Evolutionary conservation across 2,888 invertebrate species (phyloP).

Genomic region (Chrysolina oricalcia): DNA sequence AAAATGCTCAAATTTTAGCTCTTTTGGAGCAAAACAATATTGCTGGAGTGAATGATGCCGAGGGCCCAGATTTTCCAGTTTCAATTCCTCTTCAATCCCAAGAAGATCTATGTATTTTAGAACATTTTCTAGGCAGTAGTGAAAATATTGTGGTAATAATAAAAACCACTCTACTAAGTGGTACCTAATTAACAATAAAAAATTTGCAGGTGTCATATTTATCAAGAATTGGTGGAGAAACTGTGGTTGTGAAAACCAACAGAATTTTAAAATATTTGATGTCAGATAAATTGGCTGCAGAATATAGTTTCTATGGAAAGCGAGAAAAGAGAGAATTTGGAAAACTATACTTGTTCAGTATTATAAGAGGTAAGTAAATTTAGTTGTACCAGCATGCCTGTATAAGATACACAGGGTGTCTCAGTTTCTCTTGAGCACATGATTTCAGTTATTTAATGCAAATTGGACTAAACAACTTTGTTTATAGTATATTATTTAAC

Average conservation of each 20-base stretch:
- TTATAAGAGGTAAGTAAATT: constrained; percentile 30
- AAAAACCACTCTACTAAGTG: not conserved
- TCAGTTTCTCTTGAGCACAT: not conserved
- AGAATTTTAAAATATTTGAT: constrained; percentile 33
- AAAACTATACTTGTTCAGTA: constrained; percentile 24
- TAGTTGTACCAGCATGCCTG: not conserved
- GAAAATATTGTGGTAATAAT: constrained; percentile 35
- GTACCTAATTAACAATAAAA: constrained; percentile 10
- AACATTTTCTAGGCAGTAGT: constrained; percentile 28
- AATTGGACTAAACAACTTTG: too few relatives aligned
- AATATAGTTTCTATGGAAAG: constrained; percentile 39
- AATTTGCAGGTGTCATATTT: constrained; percentile 34
- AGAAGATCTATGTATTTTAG: constrained; percentile 29
- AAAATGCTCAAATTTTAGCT: constrained; percentile 22
- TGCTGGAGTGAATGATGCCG: constrained; percentile 7
- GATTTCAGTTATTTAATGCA: not conserved
- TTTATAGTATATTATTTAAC: too few relatives aligned
- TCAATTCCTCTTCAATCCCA: constrained; percentile 34
- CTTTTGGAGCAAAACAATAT: constrained; percentile 23
- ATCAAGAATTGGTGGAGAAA: constrained; percentile 31
- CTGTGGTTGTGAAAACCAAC: constrained; percentile 27
- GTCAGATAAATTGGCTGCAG: constrained; percentile 29
- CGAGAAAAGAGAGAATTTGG: constrained; percentile 37
- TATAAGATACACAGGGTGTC: not conserved
- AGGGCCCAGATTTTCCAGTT: constrained; percentile 10